Base-by-base conservation (phyloP, 2,113 vertebrate genomes). In the Thomomys bottae region DNA sequence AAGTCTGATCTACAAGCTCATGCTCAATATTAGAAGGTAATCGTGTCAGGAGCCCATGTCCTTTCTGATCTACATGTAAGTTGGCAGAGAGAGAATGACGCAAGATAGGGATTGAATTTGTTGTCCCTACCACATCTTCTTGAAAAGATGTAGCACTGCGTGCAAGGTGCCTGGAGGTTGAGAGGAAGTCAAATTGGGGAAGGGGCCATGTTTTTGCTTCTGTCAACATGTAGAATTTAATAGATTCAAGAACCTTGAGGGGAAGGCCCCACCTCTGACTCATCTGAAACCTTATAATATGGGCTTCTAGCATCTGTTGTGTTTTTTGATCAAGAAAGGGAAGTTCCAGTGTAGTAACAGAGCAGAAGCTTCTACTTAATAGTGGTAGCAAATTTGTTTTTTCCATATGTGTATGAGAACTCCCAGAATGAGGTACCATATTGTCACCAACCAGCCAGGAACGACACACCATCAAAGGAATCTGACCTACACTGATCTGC, bases 211-310 rank as follows among this genome's bases (percentile, higher is more conserved):
- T 75, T 85, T 92, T 95, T 4, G 32, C 64, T 85, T 94, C 70
- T 85, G 70, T 95, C 9, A 61, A 49, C 20, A 24, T 64, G 63
- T 38, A 93, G 15, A 77, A 79, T 84, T 95, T 94, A 76, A 88
- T 90, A 66, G 75, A 94, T 88, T 95, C 21, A 20, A 76, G 57
- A 81, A 94, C 82, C 36, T 83, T 95, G 42, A 94, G 61, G 7
- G 85, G 92, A 7, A 94, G 82, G 3, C 79, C 94, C 82, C 93
- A 94, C 38, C 14, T 87, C 79, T 94, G 88, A 88, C 32, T 93
- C 57, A 84, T 7, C 2, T 6, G 32, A 91, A 91, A 94, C 36
- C 79, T 92, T 87, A 95, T 76, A 71, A 93, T 87, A 84, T 93
- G 88, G 14, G 59, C 68, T 88, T 93, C 96, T 20, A 96, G 72